Conservation (phyloP, 2,888 invertebrate species). For the Drosophila lutescens region DNA sequence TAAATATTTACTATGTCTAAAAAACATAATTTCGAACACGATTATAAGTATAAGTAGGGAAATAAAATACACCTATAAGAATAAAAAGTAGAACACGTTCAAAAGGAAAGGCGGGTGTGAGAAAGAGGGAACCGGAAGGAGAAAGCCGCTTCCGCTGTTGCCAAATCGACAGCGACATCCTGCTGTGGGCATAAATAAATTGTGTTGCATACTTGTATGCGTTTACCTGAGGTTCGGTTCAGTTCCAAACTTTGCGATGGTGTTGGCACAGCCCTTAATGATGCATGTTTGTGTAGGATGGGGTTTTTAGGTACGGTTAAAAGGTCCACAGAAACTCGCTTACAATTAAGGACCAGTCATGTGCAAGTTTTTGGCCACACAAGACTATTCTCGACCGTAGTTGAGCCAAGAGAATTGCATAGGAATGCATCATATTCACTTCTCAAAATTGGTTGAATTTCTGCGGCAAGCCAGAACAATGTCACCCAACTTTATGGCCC, state of each 20-base stretch:
- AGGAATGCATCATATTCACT: slow-evolving; percentile 16
- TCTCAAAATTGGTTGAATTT: slow-evolving; percentile 3
- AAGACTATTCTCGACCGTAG: not conserved
- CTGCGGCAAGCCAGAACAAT: slow-evolving; percentile 14
- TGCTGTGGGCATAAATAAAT: slow-evolving; percentile 70
- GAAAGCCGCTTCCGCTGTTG: slow-evolving; percentile 55
- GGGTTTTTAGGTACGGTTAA: not conserved
- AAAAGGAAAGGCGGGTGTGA: slow-evolving; percentile 2
- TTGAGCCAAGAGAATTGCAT: not conserved
- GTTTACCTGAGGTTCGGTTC: slow-evolving; percentile 23
- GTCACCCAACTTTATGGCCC: slow-evolving; percentile 10
- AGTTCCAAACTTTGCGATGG: slow-evolving; percentile 5
- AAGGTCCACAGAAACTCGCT: slow-evolving; percentile 2
- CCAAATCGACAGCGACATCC: slow-evolving; percentile 67
- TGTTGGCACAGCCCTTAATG: slow-evolving; percentile 70
- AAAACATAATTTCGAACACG: no score
- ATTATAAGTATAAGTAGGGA: no score
- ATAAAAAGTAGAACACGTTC: not conserved
- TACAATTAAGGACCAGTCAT: slow-evolving; percentile 49
- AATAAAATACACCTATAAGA: not conserved
- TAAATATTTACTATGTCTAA: no score
- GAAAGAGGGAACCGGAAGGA: not conserved
- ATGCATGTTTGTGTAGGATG: slow-evolving; percentile 38
- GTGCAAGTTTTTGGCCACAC: slow-evolving; percentile 52
- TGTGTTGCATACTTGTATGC: slow-evolving; percentile 67